Base-by-base conservation (phyloP, 2,113 vertebrate genomes). In the Girardinichthys multiradiatus region DNA sequence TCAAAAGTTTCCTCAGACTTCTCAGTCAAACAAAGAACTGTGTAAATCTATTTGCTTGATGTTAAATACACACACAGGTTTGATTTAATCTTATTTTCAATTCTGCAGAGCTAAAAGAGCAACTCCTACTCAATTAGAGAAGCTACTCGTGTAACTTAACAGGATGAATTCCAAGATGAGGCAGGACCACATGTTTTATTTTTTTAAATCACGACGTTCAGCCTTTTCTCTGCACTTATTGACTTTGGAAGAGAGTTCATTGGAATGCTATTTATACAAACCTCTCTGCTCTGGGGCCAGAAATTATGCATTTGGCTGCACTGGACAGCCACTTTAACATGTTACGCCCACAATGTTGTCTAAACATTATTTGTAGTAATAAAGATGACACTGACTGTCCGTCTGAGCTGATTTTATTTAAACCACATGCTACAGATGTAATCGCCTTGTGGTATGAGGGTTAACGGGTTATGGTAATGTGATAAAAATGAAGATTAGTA, bases 221-320 rank as follows among this genome's bases (percentile, higher is more conserved):
- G 65, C 65, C 82, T 87, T 82, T 86, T 77, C 76, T 79, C 70
- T 28, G 73, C 77, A 79, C 83, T 65, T 92, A 87, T 90, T 90
- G 89, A 86, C 85, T 90, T 87, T 82, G 83, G 84, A 84, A 75
- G 78, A 84, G 86, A 89, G 82, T 84, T 66, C 73, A 78, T 42
- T 81, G 89, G 91, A 92, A 91, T 91, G 86, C 89, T 90, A 90
- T 90, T 89, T 90, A 80, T 88, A 71, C 86, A 86, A 90, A 89
- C 82, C 86, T 82, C 76, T 85, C 68, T 37, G 74, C 82, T 79
- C 72, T 5, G 31, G 58, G 77, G 83, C 68, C 64, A 78, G 72
- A 70, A 81, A 75, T 72, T 61, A 86, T 64, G 68, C 48, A 35
- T 75, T 75, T 11, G 33, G 64, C 64, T 24, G 64, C 74, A 71